phyloP scores from a whole-genome alignment of 2,113 vertebrate species.

The Myodes glareolus region DNA sequence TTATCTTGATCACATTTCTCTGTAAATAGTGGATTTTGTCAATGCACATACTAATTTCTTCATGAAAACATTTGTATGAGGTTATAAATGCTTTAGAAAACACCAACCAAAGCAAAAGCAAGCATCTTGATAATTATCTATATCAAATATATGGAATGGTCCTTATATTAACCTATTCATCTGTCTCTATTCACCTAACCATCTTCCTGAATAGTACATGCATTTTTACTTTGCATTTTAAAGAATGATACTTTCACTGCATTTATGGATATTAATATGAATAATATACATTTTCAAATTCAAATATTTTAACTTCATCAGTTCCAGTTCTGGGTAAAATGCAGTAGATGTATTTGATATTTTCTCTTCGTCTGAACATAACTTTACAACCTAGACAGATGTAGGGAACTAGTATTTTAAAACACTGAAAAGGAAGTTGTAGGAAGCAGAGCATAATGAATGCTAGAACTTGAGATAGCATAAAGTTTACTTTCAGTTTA shows the following conservation, averaged over 20 bases:
- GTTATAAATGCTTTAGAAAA: conserved; percentile 43
- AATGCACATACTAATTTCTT: neutral
- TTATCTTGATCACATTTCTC: neutral
- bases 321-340: conserved; percentile 31
- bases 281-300: conserved; percentile 48
- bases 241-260: neutral
- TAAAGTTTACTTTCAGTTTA: neutral
- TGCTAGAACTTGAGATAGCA: neutral
- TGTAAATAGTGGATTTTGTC: neutral
- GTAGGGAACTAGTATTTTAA: neutral
- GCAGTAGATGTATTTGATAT: neutral
- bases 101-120: conserved; percentile 30
- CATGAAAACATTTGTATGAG: neutral
- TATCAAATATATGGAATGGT: neutral
- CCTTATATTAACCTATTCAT: neutral
- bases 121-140: neutral
- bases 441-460: neutral
- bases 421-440: neutral
- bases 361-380: neutral
- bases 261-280: neutral
- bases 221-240: neutral
- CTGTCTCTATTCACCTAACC: neutral
- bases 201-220: neutral
- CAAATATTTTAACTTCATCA: conserved; percentile 8
- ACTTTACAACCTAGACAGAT: conserved; percentile 25